These are phyloP conservation scores for Phaonia tiefii DNA, from an alignment of 2,888 invertebrate genomes.

Conservation along the genomic window DNA sequence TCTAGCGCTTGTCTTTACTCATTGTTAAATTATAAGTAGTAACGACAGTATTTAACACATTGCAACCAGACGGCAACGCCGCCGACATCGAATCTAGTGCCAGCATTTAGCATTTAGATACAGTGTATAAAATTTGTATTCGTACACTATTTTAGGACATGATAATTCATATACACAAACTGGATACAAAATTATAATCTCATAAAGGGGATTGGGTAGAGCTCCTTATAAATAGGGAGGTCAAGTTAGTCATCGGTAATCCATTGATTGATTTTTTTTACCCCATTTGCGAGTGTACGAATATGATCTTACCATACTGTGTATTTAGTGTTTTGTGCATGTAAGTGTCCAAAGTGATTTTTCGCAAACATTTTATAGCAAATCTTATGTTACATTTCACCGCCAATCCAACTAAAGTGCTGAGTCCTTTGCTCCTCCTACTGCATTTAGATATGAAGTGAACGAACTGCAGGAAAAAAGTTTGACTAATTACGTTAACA, in stretches of 20 bases:
- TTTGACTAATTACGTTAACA: slow-evolving; percentile 68
- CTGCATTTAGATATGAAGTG: neutral
- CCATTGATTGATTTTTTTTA: no score
- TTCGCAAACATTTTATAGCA: slow-evolving; percentile 59
- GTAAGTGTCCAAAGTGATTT: slow-evolving; percentile 61
- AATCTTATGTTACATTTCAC: slow-evolving; percentile 29
- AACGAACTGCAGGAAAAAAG: slow-evolving; percentile 23
- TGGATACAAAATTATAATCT: no score
- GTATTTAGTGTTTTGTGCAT: no score
- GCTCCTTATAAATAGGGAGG: no score
- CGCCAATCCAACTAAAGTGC: neutral
- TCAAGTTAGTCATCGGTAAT: no score
- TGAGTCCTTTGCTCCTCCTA: slow-evolving; percentile 1
- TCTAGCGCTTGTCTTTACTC: slow-evolving; percentile 43
- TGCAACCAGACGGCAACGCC: slow-evolving; percentile 26
- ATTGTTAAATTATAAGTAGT: slow-evolving; percentile 58
- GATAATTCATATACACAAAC: no score
- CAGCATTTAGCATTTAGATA: neutral
- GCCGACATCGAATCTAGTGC: slow-evolving; percentile 14
- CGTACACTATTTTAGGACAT: no score
- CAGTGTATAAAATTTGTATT: no score
- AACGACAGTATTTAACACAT: slow-evolving; percentile 67
- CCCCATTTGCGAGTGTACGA: no score
- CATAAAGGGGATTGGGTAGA: no score
- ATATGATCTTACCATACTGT: no score